Evolutionary conservation across 23 tunicate species (phyloP), one percentile per base, ranked within the genome.

Genomic region (Oikopleura albicans): DNA sequence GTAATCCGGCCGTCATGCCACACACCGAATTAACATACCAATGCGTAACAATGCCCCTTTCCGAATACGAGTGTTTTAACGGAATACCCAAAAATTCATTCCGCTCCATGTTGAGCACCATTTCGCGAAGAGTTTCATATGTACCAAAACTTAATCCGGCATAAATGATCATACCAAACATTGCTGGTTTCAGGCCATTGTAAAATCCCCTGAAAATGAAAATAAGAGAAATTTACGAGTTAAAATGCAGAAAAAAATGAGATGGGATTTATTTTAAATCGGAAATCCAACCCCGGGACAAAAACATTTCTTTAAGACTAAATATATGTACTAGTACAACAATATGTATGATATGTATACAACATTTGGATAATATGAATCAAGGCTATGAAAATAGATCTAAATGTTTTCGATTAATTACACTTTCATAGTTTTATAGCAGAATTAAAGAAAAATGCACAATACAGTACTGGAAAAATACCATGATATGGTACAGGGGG

Each of bases 61-160:
- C 79, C 2, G 79, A 2, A 31, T 16, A 2, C 59, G 8, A 8
- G 4, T 37, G 27, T 71, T 29, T 16, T 2, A 16, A 29, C 37
- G 4, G 28, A 16, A 71, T 4, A 22, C 79, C 79, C 34, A 12
- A 31, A 37, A 71, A 71, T 2, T 29, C 2, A 16, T 71, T 37
- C 33, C 4, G 4, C 37, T 16, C 34, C 2, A 2, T 12, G 2
- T 16, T 12, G 33, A 71, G 37, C 79, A 31, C 33, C 35, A 2
- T 16, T 2, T 71, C 79, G 33, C 79, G 79, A 29, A 71, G 79
- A 2, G 79, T 12, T 29, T 71, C 79, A 29, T 71, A 71, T 29
- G 79, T 71, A 2, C 79, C 79, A 29, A 71, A 71, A 71, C 79
- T 71, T 2, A 71, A 2, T 31, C 79, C 79, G 35, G 79, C 79